Conservation (phyloP, 2,113 vertebrate species). For the Microcebus ravelobensis region DNA sequence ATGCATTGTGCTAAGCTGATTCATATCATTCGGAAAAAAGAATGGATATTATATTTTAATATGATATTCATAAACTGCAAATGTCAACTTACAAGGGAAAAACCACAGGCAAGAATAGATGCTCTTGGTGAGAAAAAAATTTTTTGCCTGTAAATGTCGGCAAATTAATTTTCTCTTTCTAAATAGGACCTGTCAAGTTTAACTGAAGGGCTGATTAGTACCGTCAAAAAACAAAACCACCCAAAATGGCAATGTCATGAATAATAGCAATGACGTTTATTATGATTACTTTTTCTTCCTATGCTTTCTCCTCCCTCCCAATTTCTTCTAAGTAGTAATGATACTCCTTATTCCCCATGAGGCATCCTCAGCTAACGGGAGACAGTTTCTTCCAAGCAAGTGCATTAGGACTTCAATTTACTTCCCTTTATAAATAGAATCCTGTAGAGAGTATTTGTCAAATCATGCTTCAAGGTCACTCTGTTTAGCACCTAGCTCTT, state of each 20-base stretch:
- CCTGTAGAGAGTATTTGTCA: neutral
- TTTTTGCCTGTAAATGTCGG: neutral
- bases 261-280: neutral
- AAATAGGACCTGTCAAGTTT: neutral
- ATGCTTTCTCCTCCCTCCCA: neutral
- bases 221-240: neutral
- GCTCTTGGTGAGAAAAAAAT: neutral
- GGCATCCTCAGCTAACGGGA: neutral
- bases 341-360: neutral
- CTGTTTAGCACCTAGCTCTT: neutral
- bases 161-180: constrained; percentile 41
- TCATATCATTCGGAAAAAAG: constrained; percentile 22
- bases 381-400: neutral
- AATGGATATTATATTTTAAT: constrained; percentile 44
- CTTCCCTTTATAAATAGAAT: neutral
- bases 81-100: constrained; percentile 22
- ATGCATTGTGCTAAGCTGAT: constrained; percentile 42
- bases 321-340: neutral
- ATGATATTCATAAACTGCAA: constrained; percentile 47
- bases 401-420: neutral
- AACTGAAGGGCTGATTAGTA: constrained; percentile 9
- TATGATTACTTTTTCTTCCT: neutral
- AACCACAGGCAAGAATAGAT: neutral
- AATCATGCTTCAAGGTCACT: neutral
- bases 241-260: neutral